Evolutionary conservation across 2,797 vertebrate species (phyloP).

Genomic region (Sebastes ruberrimus): DNA sequence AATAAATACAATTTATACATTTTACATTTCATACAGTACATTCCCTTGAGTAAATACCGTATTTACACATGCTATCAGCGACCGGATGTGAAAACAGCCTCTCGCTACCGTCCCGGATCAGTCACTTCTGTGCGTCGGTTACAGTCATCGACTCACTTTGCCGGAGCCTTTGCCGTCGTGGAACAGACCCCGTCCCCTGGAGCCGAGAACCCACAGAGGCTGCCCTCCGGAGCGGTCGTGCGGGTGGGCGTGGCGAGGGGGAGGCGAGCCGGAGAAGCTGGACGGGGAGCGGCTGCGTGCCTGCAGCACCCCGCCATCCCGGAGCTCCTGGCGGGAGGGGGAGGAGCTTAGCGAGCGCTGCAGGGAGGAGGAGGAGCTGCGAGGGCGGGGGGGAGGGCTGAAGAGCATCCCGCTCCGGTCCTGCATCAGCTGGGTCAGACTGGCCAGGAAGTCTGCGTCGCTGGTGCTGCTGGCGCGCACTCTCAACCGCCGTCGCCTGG

Average conservation of each 20-base stretch:
- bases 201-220: constrained; percentile 82
- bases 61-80: constrained; percentile 83
- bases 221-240: constrained; percentile 68
- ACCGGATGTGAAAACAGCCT: constrained; percentile 44
- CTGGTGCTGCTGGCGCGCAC: constrained; percentile 96
- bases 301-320: constrained; percentile 77
- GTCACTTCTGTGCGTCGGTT: constrained; percentile 22
- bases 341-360: constrained; percentile 96
- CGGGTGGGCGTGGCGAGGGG: constrained; percentile 83
- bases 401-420: constrained; percentile 88
- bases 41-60: constrained; percentile 82
- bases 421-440: constrained; percentile 95
- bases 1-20: constrained; percentile 85
- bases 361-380: constrained; percentile 91
- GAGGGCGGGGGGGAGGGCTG: constrained; percentile 89
- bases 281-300: constrained; percentile 93
- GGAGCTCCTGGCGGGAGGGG: constrained; percentile 89
- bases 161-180: constrained; percentile 82
- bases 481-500: constrained; percentile 90
- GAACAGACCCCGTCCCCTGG: constrained; percentile 80
- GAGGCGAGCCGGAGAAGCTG: constrained; percentile 91
- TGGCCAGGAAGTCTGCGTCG: constrained; percentile 95
- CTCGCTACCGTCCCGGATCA: constrained; percentile 31
- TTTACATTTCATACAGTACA: constrained; percentile 87
- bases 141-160: constrained; percentile 89